phyloP scores from a whole-genome alignment of 2,888 invertebrate species.

The Cremastinae sp. region DNA sequence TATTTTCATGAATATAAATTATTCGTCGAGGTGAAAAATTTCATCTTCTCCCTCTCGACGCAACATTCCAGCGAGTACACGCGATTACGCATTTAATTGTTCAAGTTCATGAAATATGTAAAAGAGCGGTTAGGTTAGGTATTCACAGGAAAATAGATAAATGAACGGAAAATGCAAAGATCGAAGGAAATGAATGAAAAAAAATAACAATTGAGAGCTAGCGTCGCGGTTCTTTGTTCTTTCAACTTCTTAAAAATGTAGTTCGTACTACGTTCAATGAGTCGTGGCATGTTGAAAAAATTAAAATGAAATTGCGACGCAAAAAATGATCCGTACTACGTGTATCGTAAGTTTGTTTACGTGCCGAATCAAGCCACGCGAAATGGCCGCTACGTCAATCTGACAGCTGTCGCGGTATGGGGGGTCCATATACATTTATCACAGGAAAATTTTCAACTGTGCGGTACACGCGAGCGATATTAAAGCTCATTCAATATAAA shows the following conservation, averaged over 20 bases:
- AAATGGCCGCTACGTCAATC: constrained; percentile 73
- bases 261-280: constrained; percentile 10
- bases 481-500: background rate
- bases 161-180: background rate
- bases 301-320: constrained; percentile 61
- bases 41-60: constrained; percentile 10
- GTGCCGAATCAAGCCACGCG: constrained; percentile 66
- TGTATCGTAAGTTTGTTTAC: constrained; percentile 66
- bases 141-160: background rate
- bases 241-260: constrained; percentile 25
- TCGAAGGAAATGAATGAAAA: background rate
- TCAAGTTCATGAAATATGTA: constrained; percentile 4
- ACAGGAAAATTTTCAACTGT: background rate
- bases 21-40: background rate
- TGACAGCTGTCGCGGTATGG: constrained; percentile 68
- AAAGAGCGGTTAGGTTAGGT: constrained; percentile 8
- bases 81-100: constrained; percentile 10
- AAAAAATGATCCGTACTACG: constrained; percentile 51
- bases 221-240: background rate
- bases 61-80: constrained; percentile 1
- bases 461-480: background rate
- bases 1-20: constrained; percentile 14
- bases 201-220: background rate
- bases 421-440: background rate
- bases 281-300: background rate